Evolutionary conservation across 1,140 invertebrate species (phyloP).

Genomic region (Nasonia giraulti): DNA sequence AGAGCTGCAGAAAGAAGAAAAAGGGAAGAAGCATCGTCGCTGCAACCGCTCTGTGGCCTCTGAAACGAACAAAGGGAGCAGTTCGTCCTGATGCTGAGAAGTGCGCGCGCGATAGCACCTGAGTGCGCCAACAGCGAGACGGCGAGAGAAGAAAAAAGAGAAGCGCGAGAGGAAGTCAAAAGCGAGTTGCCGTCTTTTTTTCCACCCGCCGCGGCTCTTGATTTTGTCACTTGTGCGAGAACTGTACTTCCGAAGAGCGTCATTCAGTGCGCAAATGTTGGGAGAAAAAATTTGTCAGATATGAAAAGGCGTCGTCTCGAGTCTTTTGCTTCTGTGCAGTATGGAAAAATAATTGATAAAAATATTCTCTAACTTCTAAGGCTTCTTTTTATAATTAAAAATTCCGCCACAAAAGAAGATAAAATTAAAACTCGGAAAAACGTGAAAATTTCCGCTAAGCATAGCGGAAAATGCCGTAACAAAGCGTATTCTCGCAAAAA

Average conservation of each 20-base stretch:
- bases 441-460: too few relatives aligned
- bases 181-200: neutral
- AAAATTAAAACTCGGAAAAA: too few relatives aligned
- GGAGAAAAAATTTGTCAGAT: neutral
- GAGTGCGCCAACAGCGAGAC: conserved; percentile 20
- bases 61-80: conserved; percentile 30
- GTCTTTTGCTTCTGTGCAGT: neutral
- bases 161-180: neutral
- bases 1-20: neutral
- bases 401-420: too few relatives aligned
- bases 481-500: too few relatives aligned
- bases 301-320: neutral
- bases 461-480: too few relatives aligned
- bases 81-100: neutral
- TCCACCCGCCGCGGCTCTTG: neutral
- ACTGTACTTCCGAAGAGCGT: neutral
- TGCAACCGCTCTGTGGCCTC: neutral
- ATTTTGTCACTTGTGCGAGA: neutral
- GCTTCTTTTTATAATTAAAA: too few relatives aligned
- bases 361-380: too few relatives aligned
- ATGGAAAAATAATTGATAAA: too few relatives aligned
- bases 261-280: neutral
- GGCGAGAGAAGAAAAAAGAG: conserved; percentile 9
- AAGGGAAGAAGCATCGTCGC: neutral
- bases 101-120: conserved; percentile 33